A percentile compares a stretch with the other conserved stretches of the same genome.
These are phyloP conservation scores for Lutraria rhynchaena DNA, from an alignment of 1,140 invertebrate genomes.

Conservation along the genomic window DNA sequence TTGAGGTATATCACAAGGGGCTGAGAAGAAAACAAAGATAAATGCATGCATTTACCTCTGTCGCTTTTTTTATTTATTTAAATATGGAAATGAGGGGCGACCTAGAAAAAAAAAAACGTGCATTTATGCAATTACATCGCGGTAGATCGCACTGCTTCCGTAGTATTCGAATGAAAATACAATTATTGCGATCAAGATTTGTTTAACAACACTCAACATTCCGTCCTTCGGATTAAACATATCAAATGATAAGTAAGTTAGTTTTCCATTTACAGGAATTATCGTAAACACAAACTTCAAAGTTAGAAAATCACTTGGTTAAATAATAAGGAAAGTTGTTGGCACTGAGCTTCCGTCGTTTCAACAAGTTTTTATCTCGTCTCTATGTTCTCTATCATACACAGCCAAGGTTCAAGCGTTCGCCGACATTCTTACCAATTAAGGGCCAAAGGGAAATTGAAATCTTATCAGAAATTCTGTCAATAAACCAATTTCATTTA, in stretches of 20 bases:
- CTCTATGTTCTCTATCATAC: conserved; percentile 16
- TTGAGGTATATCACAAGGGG: too few relatives aligned
- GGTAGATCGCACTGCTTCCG: too few relatives aligned
- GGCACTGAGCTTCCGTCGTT: conserved; percentile 12
- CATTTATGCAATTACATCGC: too few relatives aligned
- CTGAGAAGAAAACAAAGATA: too few relatives aligned
- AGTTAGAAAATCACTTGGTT: conserved; percentile 38
- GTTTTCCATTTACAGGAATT: conserved; percentile 15
- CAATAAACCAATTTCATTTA: conserved; percentile 36
- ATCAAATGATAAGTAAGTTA: conserved; percentile 40
- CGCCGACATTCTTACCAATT: conserved; percentile 30
- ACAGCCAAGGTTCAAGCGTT: conserved; percentile 9
- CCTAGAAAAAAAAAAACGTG: too few relatives aligned
- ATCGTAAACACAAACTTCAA: conserved; percentile 45
- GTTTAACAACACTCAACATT: too few relatives aligned
- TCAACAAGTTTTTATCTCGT: conserved; percentile 16
- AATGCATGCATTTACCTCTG: too few relatives aligned
- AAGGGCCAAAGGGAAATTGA: conserved; percentile 41
- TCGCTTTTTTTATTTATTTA: too few relatives aligned
- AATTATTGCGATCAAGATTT: too few relatives aligned
- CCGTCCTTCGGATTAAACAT: background rate
- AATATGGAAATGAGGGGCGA: too few relatives aligned
- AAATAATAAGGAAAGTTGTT: conserved; percentile 31
- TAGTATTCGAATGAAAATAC: too few relatives aligned
- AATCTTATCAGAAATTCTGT: conserved; percentile 37